Evolutionary conservation across 2,113 vertebrate species (phyloP).

Genomic region (Macroglossus sobrinus): DNA sequence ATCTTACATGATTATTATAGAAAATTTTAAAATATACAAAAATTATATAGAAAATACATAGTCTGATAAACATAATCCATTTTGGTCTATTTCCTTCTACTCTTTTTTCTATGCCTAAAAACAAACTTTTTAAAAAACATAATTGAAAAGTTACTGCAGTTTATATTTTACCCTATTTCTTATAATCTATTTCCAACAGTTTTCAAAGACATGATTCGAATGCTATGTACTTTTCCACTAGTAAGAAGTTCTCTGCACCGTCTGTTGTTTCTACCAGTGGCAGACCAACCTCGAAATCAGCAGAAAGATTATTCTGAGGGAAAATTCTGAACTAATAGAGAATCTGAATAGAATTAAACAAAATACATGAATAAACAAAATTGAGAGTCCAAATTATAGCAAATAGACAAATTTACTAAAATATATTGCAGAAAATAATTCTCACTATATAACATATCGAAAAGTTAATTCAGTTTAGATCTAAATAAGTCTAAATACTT

Average conservation of each 20-base stretch:
- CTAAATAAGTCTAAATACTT: background rate
- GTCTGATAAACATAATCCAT: background rate
- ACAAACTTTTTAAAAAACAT: background rate
- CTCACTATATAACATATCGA: background rate
- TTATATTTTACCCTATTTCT: background rate
- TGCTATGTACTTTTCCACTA: background rate
- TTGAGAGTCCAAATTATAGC: background rate
- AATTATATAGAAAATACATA: background rate
- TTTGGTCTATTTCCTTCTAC: background rate
- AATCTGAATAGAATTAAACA: background rate
- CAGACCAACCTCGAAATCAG: background rate
- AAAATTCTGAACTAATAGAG: slow-evolving; percentile 3
- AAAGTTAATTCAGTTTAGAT: background rate
- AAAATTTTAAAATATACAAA: slow-evolving; percentile 10
- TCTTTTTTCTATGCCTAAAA: slow-evolving; percentile 5
- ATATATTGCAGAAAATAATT: background rate
- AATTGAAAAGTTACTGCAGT: background rate
- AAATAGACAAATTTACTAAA: slow-evolving; percentile 21
- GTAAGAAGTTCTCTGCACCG: background rate
- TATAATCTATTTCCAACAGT: background rate
- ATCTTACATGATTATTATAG: background rate
- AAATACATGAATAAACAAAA: slow-evolving; percentile 1
- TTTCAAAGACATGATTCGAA: background rate
- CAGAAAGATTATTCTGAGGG: background rate
- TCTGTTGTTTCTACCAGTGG: background rate